A percentile compares a stretch with the other conserved stretches of the same genome.
phyloP scores from a whole-genome alignment of 2,797 vertebrate species.

The Sus cebifrons region DNA sequence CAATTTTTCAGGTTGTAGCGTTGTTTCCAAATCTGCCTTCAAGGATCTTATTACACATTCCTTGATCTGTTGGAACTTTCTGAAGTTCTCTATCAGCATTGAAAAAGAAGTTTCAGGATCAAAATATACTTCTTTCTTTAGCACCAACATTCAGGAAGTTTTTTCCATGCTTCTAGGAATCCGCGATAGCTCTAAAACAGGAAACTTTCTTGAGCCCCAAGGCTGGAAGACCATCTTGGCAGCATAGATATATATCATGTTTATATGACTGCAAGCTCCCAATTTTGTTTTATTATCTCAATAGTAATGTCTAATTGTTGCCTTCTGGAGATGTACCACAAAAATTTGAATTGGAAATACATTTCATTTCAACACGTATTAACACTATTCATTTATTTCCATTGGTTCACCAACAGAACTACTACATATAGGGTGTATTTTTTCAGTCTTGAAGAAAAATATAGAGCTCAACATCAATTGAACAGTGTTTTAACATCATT shows the following conservation, averaged over 20 bases:
- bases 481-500: not conserved
- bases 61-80: not conserved
- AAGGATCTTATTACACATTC: not conserved
- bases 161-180: not conserved
- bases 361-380: slow-evolving; percentile 43
- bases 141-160: not conserved
- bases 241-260: not conserved
- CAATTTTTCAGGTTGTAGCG: not conserved
- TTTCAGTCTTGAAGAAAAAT: not conserved
- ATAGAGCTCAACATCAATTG: not conserved
- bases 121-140: not conserved
- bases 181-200: not conserved
- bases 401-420: not conserved
- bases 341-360: slow-evolving; percentile 57
- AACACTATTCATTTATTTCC: slow-evolving; percentile 38
- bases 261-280: not conserved
- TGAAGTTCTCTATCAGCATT: not conserved
- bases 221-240: not conserved
- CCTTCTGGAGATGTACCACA: not conserved
- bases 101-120: not conserved
- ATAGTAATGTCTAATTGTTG: not conserved
- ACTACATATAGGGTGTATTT: not conserved
- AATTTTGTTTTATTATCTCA: slow-evolving; percentile 63
- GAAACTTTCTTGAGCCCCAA: not conserved
- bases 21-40: not conserved